Conservation (phyloP, 2,888 invertebrate genomes). For the Macrosiphum euphorbiae region DNA sequence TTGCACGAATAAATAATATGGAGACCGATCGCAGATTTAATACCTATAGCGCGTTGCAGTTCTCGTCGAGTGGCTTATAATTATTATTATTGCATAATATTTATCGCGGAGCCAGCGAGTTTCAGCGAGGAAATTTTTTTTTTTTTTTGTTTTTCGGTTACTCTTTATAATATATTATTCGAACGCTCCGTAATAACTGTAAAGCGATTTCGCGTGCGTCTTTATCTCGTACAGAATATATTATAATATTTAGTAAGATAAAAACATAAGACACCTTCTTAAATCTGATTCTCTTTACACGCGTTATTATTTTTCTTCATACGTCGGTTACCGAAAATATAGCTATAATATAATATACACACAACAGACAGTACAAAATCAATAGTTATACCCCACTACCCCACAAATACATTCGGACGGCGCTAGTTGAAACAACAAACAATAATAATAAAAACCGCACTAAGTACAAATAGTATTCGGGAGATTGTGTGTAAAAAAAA, state of each 20-base stretch:
- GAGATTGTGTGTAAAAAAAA: constrained; percentile 10
- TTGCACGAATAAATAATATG: not conserved
- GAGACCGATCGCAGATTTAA: not conserved
- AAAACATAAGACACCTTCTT: not conserved
- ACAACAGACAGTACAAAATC: constrained; percentile 48
- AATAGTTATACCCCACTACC: constrained; percentile 45
- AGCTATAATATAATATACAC: constrained; percentile 24
- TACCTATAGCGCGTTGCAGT: not conserved
- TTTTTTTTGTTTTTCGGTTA: constrained; percentile 5
- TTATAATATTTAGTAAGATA: not conserved
- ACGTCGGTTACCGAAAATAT: not conserved
- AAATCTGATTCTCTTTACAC: not conserved
- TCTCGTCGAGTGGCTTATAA: not conserved
- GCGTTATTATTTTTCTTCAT: not conserved
- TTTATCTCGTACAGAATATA: not conserved
- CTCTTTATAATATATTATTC: not conserved
- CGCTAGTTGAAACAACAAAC: constrained; percentile 31
- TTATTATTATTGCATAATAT: not conserved
- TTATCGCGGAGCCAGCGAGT: not conserved
- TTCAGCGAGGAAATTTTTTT: not conserved
- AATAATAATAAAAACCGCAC: constrained; percentile 21
- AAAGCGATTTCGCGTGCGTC: not conserved
- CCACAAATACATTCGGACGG: not conserved
- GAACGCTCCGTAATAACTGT: not conserved
- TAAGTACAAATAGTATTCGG: not conserved